A percentile compares a stretch with the other conserved stretches of the same genome.
Conservation (phyloP, 2,797 vertebrate species). For the Balearica regulorum region DNA sequence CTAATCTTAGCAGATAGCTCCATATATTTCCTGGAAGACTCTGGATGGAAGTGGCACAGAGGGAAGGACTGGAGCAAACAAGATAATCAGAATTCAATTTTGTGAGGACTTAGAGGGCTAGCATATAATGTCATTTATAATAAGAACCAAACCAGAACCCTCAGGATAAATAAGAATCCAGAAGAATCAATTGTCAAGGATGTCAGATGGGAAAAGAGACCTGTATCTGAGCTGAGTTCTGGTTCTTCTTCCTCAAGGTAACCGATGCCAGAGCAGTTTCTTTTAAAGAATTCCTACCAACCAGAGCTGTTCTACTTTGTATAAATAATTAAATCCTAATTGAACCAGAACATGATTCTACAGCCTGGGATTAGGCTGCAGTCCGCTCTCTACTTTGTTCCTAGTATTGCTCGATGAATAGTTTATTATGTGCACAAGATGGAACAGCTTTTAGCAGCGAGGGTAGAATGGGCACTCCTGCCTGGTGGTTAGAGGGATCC, state of each 20-base stretch:
- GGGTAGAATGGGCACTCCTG: background rate
- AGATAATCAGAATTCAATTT: background rate
- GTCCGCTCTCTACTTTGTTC: background rate
- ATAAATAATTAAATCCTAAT: background rate
- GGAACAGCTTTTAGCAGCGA: background rate
- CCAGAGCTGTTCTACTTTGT: background rate
- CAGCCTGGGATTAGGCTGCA: background rate
- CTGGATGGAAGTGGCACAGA: background rate
- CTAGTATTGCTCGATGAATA: background rate
- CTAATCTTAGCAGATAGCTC: background rate
- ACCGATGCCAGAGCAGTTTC: background rate
- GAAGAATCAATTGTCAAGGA: background rate
- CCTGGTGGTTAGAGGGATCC: background rate
- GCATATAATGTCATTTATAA: background rate
- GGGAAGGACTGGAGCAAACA: background rate
- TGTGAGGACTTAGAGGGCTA: background rate
- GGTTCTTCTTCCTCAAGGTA: background rate
- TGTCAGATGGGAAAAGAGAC: background rate
- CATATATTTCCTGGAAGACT: background rate
- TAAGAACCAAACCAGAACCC: background rate
- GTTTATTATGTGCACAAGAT: background rate
- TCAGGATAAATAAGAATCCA: background rate
- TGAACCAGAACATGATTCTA: background rate
- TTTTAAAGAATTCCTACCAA: background rate
- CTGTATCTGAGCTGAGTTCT: background rate